phyloP scores from a whole-genome alignment of 2,113 vertebrate genomes.

The Oryctolagus cuniculus region DNA sequence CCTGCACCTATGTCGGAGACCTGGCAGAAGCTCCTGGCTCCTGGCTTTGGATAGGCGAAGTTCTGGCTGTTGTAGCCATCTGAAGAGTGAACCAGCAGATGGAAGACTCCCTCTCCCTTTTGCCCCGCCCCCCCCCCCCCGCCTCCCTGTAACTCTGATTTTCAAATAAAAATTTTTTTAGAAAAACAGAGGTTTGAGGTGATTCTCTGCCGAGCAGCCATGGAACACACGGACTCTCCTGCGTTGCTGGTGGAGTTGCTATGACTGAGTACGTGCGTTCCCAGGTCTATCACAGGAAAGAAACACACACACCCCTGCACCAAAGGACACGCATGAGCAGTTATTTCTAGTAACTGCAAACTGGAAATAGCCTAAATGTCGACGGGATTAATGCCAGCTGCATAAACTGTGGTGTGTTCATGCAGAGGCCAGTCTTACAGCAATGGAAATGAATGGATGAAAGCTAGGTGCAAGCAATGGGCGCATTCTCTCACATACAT shows the following conservation, averaged over 20 bases:
- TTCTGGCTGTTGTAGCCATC: no score
- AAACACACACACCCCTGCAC: background rate
- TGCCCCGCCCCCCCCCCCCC: no score
- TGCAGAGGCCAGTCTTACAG: background rate
- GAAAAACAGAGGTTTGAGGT: conserved; percentile 37
- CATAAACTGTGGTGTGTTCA: background rate
- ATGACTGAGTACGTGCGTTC: background rate
- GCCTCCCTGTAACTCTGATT: no score
- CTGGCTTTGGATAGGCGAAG: no score
- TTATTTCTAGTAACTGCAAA: background rate
- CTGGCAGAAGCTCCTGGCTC: no score
- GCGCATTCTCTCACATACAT: background rate
- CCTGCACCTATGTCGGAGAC: no score
- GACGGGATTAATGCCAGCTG: background rate
- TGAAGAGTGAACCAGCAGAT: no score
- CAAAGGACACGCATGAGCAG: background rate
- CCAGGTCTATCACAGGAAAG: background rate
- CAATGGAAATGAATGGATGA: background rate
- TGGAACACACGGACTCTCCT: background rate
- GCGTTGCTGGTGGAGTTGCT: background rate
- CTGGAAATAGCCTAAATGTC: background rate
- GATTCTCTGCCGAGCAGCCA: background rate
- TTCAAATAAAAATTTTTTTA: no score
- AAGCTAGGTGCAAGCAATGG: background rate
- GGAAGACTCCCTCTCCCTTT: no score